These are phyloP conservation scores for Arge pagana DNA, from an alignment of 2,888 invertebrate species.

Conservation along the genomic window DNA sequence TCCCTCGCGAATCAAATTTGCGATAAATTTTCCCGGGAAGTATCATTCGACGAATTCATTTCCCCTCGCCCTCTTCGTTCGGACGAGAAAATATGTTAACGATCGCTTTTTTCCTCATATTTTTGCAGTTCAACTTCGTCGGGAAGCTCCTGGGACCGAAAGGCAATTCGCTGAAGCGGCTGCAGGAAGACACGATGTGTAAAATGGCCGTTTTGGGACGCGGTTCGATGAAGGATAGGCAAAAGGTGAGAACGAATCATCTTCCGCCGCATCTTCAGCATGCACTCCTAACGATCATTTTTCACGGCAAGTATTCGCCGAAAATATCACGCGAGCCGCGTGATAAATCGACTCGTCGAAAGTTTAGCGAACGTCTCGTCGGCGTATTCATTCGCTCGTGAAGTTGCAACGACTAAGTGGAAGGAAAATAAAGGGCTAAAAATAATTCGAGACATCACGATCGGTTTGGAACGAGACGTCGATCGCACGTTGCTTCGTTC, in stretches of 20 bases:
- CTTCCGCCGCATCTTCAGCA: constrained; percentile 7
- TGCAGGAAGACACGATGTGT: constrained; percentile 94
- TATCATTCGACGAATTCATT: neutral
- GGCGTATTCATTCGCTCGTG: no score
- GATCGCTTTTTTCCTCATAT: constrained; percentile 29
- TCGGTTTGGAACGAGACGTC: no score
- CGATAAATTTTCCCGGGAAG: neutral
- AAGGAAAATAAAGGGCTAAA: no score
- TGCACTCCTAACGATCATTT: neutral
- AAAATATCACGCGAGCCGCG: no score
- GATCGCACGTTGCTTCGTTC: no score
- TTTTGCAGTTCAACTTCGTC: constrained; percentile 89
- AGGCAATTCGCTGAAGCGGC: constrained; percentile 87
- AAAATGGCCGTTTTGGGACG: constrained; percentile 94
- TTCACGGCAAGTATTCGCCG: no score
- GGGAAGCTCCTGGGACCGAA: constrained; percentile 93
- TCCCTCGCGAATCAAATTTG: constrained; percentile 24
- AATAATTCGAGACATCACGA: no score
- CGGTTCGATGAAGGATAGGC: constrained; percentile 92
- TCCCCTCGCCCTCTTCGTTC: constrained; percentile 25
- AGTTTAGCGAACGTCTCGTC: no score
- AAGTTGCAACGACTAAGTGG: no score
- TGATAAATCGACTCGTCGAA: no score
- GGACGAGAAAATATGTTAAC: constrained; percentile 12
- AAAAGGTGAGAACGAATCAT: constrained; percentile 67